These are phyloP conservation scores for Drosophila nannoptera DNA, from an alignment of 1,140 invertebrate species.

Conservation along the genomic window DNA sequence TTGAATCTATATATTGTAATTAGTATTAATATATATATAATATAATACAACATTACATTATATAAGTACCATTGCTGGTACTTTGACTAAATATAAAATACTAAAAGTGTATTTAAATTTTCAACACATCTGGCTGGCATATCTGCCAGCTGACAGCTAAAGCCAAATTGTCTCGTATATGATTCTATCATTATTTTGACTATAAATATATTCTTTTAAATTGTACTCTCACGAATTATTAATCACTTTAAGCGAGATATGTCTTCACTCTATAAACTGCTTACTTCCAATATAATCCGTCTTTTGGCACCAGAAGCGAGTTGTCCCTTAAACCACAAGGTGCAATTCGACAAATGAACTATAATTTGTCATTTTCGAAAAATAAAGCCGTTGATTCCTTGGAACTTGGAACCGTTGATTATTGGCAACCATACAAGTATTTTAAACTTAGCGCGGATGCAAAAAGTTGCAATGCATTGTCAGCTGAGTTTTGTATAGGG, in stretches of 20 bases:
- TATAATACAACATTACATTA: not conserved
- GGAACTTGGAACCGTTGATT: not conserved
- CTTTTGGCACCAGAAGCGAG: not conserved
- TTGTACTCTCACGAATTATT: not conserved
- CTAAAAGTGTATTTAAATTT: constrained; percentile 6
- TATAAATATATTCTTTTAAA: not conserved
- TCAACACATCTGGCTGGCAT: constrained; percentile 9
- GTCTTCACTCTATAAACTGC: not conserved
- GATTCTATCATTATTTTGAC: not conserved
- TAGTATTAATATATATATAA: too few species aligned
- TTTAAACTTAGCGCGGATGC: not conserved
- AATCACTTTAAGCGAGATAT: not conserved
- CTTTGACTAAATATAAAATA: constrained; percentile 2
- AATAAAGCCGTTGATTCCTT: too few species aligned
- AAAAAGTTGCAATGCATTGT: not conserved
- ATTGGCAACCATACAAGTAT: not conserved
- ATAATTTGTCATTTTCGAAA: too few species aligned
- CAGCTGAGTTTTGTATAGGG: constrained; percentile 2
- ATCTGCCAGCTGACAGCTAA: constrained; percentile 13
- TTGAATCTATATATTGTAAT: too few species aligned
- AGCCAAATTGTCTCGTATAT: not conserved
- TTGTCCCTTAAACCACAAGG: not conserved
- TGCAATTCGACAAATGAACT: not conserved
- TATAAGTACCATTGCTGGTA: not conserved
- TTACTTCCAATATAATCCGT: not conserved